These are phyloP conservation scores for Erythrolamprus reginae DNA, from an alignment of 2,113 vertebrate species.

Conservation along the genomic window DNA sequence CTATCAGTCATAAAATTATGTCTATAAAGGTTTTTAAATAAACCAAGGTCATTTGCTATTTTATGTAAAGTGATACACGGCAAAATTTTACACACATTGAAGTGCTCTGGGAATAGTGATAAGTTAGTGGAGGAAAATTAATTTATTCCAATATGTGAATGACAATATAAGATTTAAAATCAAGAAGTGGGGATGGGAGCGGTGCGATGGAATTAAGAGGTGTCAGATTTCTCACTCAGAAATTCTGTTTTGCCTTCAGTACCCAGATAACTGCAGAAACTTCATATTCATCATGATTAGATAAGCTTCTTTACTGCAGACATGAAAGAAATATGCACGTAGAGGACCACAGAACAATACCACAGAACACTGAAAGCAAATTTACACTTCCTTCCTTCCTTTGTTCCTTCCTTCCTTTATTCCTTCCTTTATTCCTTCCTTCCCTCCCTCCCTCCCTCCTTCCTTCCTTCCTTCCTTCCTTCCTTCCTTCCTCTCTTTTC, in stretches of 20 bases:
- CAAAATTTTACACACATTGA: neutral
- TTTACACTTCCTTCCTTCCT: neutral
- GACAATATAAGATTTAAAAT: neutral
- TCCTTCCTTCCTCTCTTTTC: neutral
- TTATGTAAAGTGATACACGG: neutral
- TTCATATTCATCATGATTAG: neutral
- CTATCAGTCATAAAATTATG: neutral
- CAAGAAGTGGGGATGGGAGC: neutral
- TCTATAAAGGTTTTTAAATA: neutral
- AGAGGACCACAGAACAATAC: neutral
- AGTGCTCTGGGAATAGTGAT: neutral
- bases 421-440: neutral
- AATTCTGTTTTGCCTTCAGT: neutral
- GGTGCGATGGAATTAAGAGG: neutral
- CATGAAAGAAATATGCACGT: neutral
- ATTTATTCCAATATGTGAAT: neutral
- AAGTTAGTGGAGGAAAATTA: neutral
- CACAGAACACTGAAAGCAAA: neutral
- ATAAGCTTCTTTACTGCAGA: neutral
- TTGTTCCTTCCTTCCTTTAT: neutral
- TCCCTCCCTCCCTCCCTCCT: neutral
- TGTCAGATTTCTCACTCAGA: neutral
- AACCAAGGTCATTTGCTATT: neutral
- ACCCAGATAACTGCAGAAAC: neutral
- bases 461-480: neutral